phyloP scores from a whole-genome alignment of 2,113 vertebrate species.

The Fregata magnificens region DNA sequence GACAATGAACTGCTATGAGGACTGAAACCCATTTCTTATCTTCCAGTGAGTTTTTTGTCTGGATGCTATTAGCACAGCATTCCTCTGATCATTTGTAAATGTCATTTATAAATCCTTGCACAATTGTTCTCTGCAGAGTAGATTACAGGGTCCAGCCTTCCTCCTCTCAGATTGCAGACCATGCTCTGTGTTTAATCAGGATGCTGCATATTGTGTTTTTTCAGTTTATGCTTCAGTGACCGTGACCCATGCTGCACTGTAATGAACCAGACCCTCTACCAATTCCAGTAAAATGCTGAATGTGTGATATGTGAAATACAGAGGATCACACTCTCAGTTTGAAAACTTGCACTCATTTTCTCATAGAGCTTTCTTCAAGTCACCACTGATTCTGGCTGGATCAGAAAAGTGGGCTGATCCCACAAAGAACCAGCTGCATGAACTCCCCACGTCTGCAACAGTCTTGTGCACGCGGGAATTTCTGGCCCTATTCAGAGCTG shows the following conservation, averaged over 20 bases:
- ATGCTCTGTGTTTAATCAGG: background rate
- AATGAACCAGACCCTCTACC: background rate
- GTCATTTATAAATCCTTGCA: background rate
- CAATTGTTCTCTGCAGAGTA: background rate
- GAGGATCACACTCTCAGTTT: background rate
- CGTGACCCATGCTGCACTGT: background rate
- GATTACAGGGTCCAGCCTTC: background rate
- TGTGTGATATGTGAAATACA: background rate
- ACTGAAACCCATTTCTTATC: conserved; percentile 3
- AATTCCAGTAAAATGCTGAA: background rate
- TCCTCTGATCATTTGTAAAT: conserved; percentile 33
- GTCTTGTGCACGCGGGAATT: rapidly evolving
- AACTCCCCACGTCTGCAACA: background rate
- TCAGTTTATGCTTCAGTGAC: background rate
- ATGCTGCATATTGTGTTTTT: background rate
- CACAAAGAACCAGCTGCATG: background rate
- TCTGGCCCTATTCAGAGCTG: background rate
- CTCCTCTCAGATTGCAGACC: background rate
- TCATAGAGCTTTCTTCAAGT: background rate
- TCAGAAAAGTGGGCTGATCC: background rate
- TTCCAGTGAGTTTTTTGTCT: background rate
- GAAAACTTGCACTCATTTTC: background rate
- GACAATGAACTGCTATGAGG: background rate
- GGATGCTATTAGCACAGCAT: conserved; percentile 22
- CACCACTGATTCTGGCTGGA: background rate